Evolutionary conservation across 2,797 vertebrate genomes (phyloP).

Genomic region (Anomalospiza imberbis): DNA sequence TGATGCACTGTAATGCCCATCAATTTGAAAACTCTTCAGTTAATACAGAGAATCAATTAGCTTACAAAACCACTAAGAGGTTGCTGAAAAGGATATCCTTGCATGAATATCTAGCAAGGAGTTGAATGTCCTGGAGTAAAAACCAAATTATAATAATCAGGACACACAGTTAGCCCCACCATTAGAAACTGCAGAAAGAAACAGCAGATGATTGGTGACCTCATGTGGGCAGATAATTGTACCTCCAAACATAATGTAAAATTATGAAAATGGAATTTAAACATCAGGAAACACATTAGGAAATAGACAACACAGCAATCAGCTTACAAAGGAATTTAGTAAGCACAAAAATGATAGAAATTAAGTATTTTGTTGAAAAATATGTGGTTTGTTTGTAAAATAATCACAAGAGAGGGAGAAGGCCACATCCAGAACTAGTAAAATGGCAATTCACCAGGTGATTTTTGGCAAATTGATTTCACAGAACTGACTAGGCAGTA

Average conservation of each 20-base stretch:
- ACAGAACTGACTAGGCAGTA: background rate
- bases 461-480: background rate
- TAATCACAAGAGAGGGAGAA: background rate
- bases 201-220: background rate
- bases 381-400: background rate
- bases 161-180: background rate
- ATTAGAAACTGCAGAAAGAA: background rate
- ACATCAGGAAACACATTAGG: background rate
- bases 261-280: background rate
- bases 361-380: background rate
- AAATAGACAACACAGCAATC: background rate
- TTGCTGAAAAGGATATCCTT: background rate
- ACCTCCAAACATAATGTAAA: background rate
- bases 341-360: background rate
- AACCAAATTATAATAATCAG: background rate
- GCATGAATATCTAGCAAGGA: background rate
- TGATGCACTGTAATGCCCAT: background rate
- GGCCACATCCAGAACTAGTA: background rate
- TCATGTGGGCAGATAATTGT: background rate
- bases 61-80: background rate
- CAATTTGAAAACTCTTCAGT: background rate
- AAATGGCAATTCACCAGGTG: background rate
- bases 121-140: background rate
- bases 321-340: background rate
- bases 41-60: background rate